Conservation (phyloP, 2,888 invertebrate species). For the Ethmia dodecea region DNA sequence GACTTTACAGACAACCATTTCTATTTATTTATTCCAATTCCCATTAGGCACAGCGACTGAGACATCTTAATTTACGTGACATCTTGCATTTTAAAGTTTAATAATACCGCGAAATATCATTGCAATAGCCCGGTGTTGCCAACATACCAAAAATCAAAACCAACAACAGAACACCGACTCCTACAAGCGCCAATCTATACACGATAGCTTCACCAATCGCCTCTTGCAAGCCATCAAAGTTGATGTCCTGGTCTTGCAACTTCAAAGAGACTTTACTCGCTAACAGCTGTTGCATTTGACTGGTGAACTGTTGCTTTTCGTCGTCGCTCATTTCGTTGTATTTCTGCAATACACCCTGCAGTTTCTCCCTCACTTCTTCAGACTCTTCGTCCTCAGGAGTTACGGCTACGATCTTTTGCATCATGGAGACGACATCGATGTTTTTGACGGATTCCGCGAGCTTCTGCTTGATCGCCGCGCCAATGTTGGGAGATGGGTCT, state of each 20-base stretch:
- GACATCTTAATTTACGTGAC: too few species aligned
- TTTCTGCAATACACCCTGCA: slow-evolving; percentile 41
- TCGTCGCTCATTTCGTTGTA: slow-evolving; percentile 43
- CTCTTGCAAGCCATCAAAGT: slow-evolving; percentile 44
- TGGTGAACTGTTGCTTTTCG: slow-evolving; percentile 47
- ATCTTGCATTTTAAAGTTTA: too few species aligned
- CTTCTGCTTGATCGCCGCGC: slow-evolving; percentile 42
- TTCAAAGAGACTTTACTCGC: slow-evolving; percentile 40
- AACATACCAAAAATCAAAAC: slow-evolving; percentile 48
- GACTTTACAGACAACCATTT: too few species aligned
- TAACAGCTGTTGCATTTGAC: slow-evolving; percentile 50
- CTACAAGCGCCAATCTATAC: slow-evolving; percentile 40
- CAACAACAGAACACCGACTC: slow-evolving; percentile 38
- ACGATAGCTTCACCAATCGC: slow-evolving; percentile 44
- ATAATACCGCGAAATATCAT: too few species aligned
- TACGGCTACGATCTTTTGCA: slow-evolving; percentile 48
- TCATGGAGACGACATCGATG: slow-evolving; percentile 46
- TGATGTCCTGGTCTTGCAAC: slow-evolving; percentile 37
- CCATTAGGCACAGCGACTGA: too few species aligned
- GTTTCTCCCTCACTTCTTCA: slow-evolving; percentile 38
- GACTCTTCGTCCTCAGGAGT: slow-evolving; percentile 48
- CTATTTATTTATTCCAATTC: too few species aligned
- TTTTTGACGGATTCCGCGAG: slow-evolving; percentile 49
- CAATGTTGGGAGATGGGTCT: slow-evolving; percentile 29
- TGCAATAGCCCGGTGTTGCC: too few species aligned